phyloP scores from a whole-genome alignment of 37 sponge, comb jelly and placozoan genomes.

The Theonella swinhoei region DNA sequence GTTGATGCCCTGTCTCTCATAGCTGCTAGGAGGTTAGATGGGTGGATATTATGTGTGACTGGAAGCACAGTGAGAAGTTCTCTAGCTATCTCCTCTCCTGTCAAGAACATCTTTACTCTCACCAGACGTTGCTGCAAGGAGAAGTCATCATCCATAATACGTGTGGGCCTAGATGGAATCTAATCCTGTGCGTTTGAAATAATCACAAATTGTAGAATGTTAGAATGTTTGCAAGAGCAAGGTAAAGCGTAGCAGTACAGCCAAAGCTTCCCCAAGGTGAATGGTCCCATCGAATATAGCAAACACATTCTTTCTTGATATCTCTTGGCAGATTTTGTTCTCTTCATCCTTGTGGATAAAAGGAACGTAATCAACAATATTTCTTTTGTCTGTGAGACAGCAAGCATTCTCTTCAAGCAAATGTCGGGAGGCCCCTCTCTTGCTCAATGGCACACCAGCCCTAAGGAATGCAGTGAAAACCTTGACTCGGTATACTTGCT shows the following conservation, averaged over 20 bases:
- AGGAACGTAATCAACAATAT: conserved; percentile 36
- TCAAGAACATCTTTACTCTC: conserved; percentile 11
- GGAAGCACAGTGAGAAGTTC: conserved; percentile 16
- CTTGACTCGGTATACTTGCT: conserved; percentile 58
- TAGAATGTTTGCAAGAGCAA: too few species aligned
- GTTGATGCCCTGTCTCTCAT: conserved; percentile 22
- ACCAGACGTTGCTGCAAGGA: not conserved
- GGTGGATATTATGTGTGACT: not conserved
- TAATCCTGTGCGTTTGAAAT: too few species aligned
- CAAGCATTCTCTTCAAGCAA: conserved; percentile 52
- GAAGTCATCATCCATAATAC: not conserved
- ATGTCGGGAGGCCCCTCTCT: conserved; percentile 29
- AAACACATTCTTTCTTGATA: conserved; percentile 31
- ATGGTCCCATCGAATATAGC: too few species aligned
- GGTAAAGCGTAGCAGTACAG: too few species aligned
- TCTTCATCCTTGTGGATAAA: conserved; percentile 40
- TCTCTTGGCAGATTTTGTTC: not conserved
- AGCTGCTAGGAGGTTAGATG: not conserved
- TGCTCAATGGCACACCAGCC: conserved; percentile 47
- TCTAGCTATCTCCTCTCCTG: conserved; percentile 25
- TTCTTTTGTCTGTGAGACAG: conserved; percentile 25
- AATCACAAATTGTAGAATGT: too few species aligned
- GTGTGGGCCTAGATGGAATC: too few species aligned
- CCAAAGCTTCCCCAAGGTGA: too few species aligned
- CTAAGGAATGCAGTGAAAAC: conserved; percentile 40